Evolutionary conservation across 1,140 invertebrate species (phyloP).

Genomic region (Drosophila pseudoananassae): DNA sequence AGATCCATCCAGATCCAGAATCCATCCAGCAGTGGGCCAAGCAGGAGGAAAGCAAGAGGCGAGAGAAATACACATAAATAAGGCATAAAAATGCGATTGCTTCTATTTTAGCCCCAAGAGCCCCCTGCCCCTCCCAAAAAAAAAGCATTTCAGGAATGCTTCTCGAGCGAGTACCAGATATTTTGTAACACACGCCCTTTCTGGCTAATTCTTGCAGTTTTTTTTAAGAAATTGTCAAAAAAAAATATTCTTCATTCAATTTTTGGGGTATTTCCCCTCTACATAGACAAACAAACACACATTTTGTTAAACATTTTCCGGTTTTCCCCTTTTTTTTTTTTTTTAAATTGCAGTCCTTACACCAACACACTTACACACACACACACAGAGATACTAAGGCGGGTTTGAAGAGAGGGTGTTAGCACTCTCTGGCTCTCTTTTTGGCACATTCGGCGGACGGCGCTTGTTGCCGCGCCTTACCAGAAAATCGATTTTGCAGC

Average conservation of each 20-base stretch:
- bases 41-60: constrained; percentile 6
- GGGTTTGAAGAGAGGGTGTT: constrained; percentile 33
- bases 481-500: constrained; percentile 78
- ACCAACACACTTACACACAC: constrained; percentile 34
- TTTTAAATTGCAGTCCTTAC: constrained; percentile 73
- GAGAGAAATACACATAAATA: constrained; percentile 72
- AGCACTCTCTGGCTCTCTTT: constrained; percentile 40
- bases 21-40: background rate
- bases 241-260: background rate
- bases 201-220: background rate
- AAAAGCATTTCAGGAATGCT: constrained; percentile 67
- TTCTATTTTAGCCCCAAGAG: constrained; percentile 67
- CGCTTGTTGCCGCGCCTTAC: constrained; percentile 79
- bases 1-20: constrained; percentile 11
- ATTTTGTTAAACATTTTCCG: constrained; percentile 77
- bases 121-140: constrained; percentile 4
- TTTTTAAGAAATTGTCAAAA: background rate
- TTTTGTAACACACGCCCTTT: constrained; percentile 33
- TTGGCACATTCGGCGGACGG: constrained; percentile 47
- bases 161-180: constrained; percentile 20
- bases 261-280: constrained; percentile 33
- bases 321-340: constrained; percentile 81
- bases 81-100: constrained; percentile 70
- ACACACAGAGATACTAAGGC: constrained; percentile 4
- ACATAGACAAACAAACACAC: constrained; percentile 42